phyloP scores from a whole-genome alignment of 2,113 vertebrate species.

The Pongo abelii region DNA sequence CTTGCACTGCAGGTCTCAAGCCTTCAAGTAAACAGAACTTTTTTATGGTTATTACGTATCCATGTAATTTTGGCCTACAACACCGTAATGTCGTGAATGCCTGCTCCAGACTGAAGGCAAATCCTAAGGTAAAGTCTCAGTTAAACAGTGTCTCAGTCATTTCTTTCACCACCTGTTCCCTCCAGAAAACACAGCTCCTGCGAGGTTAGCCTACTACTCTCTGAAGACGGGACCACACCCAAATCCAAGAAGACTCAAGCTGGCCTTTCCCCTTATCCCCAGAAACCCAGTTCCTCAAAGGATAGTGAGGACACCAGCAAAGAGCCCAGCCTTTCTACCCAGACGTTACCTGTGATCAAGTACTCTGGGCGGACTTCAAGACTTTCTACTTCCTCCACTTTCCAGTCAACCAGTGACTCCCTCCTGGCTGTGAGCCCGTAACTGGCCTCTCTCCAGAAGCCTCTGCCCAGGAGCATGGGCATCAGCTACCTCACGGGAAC shows the following conservation, averaged over 20 bases:
- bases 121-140: neutral
- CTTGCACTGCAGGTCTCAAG: neutral
- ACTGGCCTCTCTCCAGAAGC: neutral
- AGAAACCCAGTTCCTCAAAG: slow-evolving; percentile 59
- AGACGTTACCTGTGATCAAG: slow-evolving; percentile 78
- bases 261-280: neutral
- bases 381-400: neutral
- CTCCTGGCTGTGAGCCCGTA: slow-evolving; percentile 46
- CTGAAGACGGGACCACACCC: neutral
- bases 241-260: slow-evolving; percentile 26
- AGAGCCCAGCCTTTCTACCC: slow-evolving; percentile 66
- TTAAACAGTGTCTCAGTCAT: neutral
- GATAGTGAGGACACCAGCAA: slow-evolving; percentile 62
- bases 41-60: neutral
- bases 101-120: neutral
- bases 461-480: slow-evolving; percentile 6
- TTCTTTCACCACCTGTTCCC: neutral
- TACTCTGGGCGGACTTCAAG: slow-evolving; percentile 52
- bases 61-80: neutral
- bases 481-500: slow-evolving; percentile 73
- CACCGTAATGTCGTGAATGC: neutral
- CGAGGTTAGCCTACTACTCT: neutral
- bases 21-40: neutral
- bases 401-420: neutral
- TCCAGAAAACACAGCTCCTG: slow-evolving; percentile 52